Conservation (phyloP, 2,797 vertebrate species). For the Sardinella longiceps region DNA sequence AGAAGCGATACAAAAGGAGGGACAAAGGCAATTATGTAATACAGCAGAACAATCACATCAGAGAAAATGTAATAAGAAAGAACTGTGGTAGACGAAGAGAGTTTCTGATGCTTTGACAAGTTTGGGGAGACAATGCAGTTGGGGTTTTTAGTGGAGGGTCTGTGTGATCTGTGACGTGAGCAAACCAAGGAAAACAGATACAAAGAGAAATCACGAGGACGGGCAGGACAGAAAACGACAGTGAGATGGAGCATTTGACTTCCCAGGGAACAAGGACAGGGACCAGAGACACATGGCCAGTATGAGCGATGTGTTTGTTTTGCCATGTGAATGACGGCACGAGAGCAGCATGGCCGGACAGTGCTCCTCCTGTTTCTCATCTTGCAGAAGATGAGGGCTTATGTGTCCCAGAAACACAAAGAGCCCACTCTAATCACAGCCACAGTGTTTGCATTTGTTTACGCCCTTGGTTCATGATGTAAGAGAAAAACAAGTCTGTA, state of each 20-base stretch:
- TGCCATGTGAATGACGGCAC: slow-evolving; percentile 10
- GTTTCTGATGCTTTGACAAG: not conserved
- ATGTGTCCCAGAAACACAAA: slow-evolving; percentile 6
- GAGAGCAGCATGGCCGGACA: slow-evolving; percentile 17
- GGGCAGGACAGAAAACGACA: not conserved
- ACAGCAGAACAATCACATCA: not conserved
- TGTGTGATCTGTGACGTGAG: not conserved
- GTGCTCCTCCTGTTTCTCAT: slow-evolving; percentile 6
- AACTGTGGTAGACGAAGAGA: not conserved
- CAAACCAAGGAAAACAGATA: not conserved
- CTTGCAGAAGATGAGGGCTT: not conserved
- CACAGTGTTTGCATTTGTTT: not conserved
- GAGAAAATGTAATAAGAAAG: not conserved
- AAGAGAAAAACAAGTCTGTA: not conserved
- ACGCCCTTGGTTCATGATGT: not conserved
- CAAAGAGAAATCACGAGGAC: slow-evolving; percentile 9
- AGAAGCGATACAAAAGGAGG: not conserved
- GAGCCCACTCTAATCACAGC: not conserved
- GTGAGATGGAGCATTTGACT: not conserved
- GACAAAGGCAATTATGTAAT: slow-evolving; percentile 27
- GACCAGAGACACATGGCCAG: not conserved
- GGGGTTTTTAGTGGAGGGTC: not conserved
- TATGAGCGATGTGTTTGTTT: slow-evolving; percentile 19
- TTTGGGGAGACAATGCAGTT: not conserved
- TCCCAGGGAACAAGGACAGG: not conserved